Base-by-base conservation (phyloP, 2,888 invertebrate species). In the Imbricaverruca yamaguchii region DNA sequence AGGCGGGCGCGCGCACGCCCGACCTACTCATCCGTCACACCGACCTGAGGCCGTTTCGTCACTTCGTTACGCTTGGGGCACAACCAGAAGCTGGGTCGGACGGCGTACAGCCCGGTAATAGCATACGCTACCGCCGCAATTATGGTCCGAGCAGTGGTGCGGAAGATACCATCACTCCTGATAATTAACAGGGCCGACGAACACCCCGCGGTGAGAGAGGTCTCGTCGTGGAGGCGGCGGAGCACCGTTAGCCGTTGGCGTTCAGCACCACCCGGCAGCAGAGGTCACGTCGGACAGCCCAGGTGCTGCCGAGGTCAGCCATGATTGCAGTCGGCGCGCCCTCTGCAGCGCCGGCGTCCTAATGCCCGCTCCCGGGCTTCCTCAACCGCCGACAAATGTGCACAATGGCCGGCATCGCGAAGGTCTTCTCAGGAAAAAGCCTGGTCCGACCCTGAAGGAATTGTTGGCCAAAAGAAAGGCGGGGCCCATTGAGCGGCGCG, bases 351-450 rank as follows among this genome's bases (percentile, higher is more conserved):
- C 69, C 15, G 39, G 69, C 15, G 15, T 39, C 12, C n/a, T 69
- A 69, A 69, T 74, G 55, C 74, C 21, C 12, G 55, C 74, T 55
- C 15, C 74, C 55, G 74, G 21, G 53, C 74, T 18, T 74, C 74
- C 13, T 18, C 9, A 55, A 55, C 74, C 21, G 74, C 21, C 74
- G 74, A 74, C 74, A 74, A 74, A 15, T 53, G 9, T 21, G 21
- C 11, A 18, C 55, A 74, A 74, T 74, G 21, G 74, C 15, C 21
- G 21, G 1, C 21, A 55, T 55, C 18, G 55, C 55, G 74, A 74
- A 74, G 74, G 74, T 74, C 74, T n/a, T 74, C 74, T 39, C 74
- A 55, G 74, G 53, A 74, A 39, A 53, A 53, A 53, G 69, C 53
- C 39, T 12, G 12, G 55, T 8, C 55, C 15, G 74, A 39, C 69